Evolutionary conservation across 2,888 invertebrate genomes (phyloP), one percentile per base, ranked within the genome.

Genomic region (Ceriagrion tenellum): DNA sequence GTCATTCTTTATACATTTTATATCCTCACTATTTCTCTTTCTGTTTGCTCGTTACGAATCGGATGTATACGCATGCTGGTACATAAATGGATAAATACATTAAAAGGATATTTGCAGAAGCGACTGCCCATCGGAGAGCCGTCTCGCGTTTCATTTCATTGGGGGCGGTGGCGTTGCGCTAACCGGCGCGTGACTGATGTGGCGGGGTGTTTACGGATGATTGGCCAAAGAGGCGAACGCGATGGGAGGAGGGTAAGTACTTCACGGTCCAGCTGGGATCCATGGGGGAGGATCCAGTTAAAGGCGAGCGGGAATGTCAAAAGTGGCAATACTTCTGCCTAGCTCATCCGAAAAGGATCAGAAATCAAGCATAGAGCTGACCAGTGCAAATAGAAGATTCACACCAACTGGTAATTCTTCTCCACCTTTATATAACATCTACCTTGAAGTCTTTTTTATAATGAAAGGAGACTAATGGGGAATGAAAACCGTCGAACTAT

Each of bases 161-260:
- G 63, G 69, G 18, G 59, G 59, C 69, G 69, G 69, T 2, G 35
- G 35, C 35, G 81, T 30, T 23, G 74, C 74, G 35, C 35, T 81
- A 13, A 81, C 81, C 35, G 81, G 81, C 81, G 81, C 81, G 81
- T 35, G 81, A 81, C 81, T 81, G 81, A 81, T 81, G 16, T 35
- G 35, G 16, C 35, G 12, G 81, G 30, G 26, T 35, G 35, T 35
- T 81, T 13, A 81, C 81, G 81, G 81, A 35, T 81, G 81, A 81
- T 81, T 35, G 81, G 81, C 81, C 81, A 81, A 81, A 81, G 81
- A 35, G 81, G 18, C 30, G 69, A 69, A 81, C 6, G 81, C 30
- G 18, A 35, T 30, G 81, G 16, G 81, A n/a, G 20, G n/a, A 10
- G 35, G 30, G 35, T 3, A 18, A 18, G 81, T 81, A 35, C 81